A percentile compares a stretch with the other conserved stretches of the same genome.
These are phyloP conservation scores for Gallinago stenura DNA, from an alignment of 2,797 vertebrate genomes.

Conservation along the genomic window DNA sequence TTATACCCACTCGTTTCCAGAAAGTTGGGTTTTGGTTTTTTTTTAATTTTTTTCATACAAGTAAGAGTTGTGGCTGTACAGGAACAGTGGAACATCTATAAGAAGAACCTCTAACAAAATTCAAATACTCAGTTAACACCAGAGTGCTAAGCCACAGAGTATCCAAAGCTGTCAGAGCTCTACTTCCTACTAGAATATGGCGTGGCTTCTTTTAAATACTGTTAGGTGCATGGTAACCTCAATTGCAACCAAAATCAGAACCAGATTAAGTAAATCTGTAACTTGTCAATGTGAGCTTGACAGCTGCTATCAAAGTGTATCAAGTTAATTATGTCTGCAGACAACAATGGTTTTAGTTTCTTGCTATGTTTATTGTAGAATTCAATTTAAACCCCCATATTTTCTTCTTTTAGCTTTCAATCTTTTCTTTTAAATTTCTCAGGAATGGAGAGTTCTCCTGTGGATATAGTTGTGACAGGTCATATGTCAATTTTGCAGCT, in stretches of 20 bases:
- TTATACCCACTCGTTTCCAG: slow-evolving; percentile 52
- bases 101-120: slow-evolving; percentile 78
- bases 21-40: slow-evolving; percentile 6
- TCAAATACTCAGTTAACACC: slow-evolving; percentile 78
- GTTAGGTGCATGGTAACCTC: slow-evolving; percentile 79
- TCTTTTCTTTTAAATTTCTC: background rate
- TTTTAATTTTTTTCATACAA: slow-evolving; percentile 8
- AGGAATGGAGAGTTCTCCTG: background rate
- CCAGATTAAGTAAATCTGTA: slow-evolving; percentile 4
- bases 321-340: slow-evolving; percentile 1
- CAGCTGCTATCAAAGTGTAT: background rate
- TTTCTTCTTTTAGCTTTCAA: background rate
- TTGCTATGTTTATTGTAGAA: background rate
- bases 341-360: background rate
- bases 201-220: slow-evolving; percentile 69
- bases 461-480: background rate
- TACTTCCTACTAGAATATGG: slow-evolving; percentile 68
- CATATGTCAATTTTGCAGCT: background rate
- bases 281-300: background rate
- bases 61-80: slow-evolving; percentile 84
- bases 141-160: slow-evolving; percentile 76
- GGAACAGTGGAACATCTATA: slow-evolving; percentile 77
- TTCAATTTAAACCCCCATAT: background rate
- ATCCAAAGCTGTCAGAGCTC: slow-evolving; percentile 60
- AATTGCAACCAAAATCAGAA: background rate